phyloP scores from a whole-genome alignment of 2,888 invertebrate species.

The Torymus auratus region DNA sequence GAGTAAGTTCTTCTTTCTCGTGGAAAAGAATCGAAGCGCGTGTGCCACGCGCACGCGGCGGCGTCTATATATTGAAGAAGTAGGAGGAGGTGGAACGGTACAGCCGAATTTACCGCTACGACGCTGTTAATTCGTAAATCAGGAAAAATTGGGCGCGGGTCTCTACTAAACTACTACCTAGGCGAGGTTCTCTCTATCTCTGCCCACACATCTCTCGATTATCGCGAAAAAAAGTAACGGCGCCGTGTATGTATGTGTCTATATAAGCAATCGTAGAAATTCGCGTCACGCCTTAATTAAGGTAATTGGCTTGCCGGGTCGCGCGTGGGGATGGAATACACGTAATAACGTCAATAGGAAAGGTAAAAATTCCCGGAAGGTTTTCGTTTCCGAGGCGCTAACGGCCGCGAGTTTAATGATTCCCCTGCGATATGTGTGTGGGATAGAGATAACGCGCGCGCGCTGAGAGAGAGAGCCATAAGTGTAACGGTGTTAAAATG shows the following conservation, averaged over 20 bases:
- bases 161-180: too few species aligned
- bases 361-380: constrained; percentile 19
- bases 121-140: constrained; percentile 31
- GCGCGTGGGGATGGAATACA: too few species aligned
- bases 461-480: constrained; percentile 62
- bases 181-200: too few species aligned
- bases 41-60: background rate
- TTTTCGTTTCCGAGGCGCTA: constrained; percentile 13
- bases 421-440: background rate
- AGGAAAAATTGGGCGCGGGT: constrained; percentile 1
- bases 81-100: constrained; percentile 26
- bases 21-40: too few species aligned
- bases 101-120: constrained; percentile 40
- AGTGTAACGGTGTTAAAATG: constrained; percentile 74
- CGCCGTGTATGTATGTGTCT: too few species aligned
- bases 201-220: too few species aligned
- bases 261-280: constrained; percentile 2
- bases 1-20: too few species aligned
- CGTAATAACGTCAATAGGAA: too few species aligned
- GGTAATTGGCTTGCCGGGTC: background rate
- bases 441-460: background rate
- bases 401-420: constrained; percentile 26
- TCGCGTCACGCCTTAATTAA: constrained; percentile 21
- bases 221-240: constrained; percentile 15
- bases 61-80: background rate